Evolutionary conservation across 2,113 vertebrate species (phyloP).

Genomic region (Triplophysa tibetana): DNA sequence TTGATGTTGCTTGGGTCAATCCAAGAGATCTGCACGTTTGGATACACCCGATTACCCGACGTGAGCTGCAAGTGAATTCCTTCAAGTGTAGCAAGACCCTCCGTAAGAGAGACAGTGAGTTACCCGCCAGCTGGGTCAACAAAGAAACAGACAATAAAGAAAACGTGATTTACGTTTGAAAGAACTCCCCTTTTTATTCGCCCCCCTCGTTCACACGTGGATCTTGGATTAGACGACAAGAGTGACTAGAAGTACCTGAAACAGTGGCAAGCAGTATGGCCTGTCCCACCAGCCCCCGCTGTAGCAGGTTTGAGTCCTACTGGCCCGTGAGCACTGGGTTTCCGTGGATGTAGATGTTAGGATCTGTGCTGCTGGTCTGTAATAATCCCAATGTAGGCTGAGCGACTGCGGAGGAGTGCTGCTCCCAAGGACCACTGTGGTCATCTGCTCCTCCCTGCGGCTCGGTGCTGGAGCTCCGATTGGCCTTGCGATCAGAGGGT

Average conservation of each 20-base stretch:
- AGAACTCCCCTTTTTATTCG: too few relatives aligned
- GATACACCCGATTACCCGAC: constrained; percentile 86
- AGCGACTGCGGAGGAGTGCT: constrained; percentile 73
- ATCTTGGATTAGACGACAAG: too few relatives aligned
- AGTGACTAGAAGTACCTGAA: constrained; percentile 77
- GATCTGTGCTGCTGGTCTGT: constrained; percentile 75
- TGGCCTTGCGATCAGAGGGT: constrained; percentile 74
- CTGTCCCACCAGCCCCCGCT: constrained; percentile 88
- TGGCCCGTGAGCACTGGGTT: constrained; percentile 85
- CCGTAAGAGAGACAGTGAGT: constrained; percentile 93
- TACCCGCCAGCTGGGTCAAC: constrained; percentile 84
- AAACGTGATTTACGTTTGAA: too few relatives aligned
- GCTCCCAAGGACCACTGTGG: constrained; percentile 64
- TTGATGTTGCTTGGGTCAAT: constrained; percentile 91
- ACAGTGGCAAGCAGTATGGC: constrained; percentile 91
- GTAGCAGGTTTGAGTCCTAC: constrained; percentile 89
- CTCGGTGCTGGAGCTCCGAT: constrained; percentile 73
- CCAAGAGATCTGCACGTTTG: constrained; percentile 96
- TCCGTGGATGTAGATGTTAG: constrained; percentile 89
- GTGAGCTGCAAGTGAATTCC: constrained; percentile 95
- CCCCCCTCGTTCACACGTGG: too few relatives aligned
- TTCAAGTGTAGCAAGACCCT: constrained; percentile 91
- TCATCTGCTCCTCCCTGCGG: constrained; percentile 60
- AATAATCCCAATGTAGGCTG: constrained; percentile 78
- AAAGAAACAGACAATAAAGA: not conserved